Percentiles rank a stretch among this genome's conserved stretches.
Conservation (phyloP, 2,797 vertebrate genomes). For the Hybognathus amarus region DNA sequence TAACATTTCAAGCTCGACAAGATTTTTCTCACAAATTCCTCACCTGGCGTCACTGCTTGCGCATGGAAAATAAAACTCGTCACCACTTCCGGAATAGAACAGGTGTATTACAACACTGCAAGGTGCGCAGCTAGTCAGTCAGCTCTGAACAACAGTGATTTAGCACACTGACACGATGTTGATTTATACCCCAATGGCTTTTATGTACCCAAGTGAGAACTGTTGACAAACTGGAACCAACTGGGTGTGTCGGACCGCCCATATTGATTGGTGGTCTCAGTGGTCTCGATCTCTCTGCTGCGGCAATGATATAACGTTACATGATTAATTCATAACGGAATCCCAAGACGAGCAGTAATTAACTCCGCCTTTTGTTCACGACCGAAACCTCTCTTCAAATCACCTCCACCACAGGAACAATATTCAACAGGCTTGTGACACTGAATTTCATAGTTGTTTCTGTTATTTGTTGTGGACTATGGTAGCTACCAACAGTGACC, state of each 20-base stretch:
- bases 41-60: constrained; percentile 57
- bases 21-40: constrained; percentile 72
- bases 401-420: background rate
- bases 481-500: background rate
- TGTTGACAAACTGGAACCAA: background rate
- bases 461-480: background rate
- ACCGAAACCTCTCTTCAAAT: constrained; percentile 34
- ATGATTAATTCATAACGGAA: background rate
- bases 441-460: background rate
- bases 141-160: background rate
- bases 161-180: background rate
- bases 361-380: background rate
- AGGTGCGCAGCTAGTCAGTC: constrained; percentile 57
- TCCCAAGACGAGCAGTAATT: background rate
- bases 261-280: constrained; percentile 5
- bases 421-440: background rate
- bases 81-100: constrained; percentile 59
- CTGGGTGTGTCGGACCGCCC: constrained; percentile 42
- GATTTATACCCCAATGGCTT: background rate
- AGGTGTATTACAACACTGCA: constrained; percentile 40
- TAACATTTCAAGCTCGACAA: constrained; percentile 66
- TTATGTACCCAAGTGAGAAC: background rate
- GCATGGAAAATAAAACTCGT: constrained; percentile 52
- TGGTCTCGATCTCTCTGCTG: background rate
- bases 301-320: background rate